Base-by-base conservation (phyloP, 2,113 vertebrate species). In the Toxotes jaculatrix region DNA sequence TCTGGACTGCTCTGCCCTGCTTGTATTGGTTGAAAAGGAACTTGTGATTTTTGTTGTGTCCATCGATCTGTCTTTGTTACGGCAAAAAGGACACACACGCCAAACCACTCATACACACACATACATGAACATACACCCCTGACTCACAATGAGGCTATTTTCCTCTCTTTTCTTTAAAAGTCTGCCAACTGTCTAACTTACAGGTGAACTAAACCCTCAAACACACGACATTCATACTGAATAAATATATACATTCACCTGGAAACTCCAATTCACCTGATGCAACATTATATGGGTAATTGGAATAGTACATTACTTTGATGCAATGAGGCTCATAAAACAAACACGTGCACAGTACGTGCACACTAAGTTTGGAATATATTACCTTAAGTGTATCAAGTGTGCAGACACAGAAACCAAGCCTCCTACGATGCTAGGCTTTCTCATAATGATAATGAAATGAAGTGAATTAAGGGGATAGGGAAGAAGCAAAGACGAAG, bases 1-100 rank as follows among this genome's bases (percentile, higher is more conserved):
- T 21, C 12, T 34, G 16, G 43, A 70, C 62, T 45, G 34, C 53
- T 70, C 34, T 38, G 36, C 8, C 42, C 62, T 6, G 68, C 68
- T 78, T 70, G 38, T 51, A 51, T n/a, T 66, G 42, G 38, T 32
- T 66, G 40, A 47, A 85, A 76, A 63, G 55, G 51, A 76, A 63
- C 49, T 51, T 71, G 57, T 51, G 63, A 74, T 45, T 74, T 40
- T 57, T 53, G 27, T 38, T 63, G 21, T 68, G 47, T 53, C 27
- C 27, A 73, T 77, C 34, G 11, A 80, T 77, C 38, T 32, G 12
- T 83, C 53, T 47, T 49, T 80, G 60, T 62, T 34, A 4, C 10
- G 71, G 16, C 17, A 56, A 7, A 61, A 31, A 57, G 32, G 11
- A 40, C 67, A 72, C 17, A 51, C 38, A 36, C 16, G 47, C 43